A percentile compares a stretch with the other conserved stretches of the same genome.
Conservation (phyloP, 2,888 invertebrate species). For the Tethea ocularis region DNA sequence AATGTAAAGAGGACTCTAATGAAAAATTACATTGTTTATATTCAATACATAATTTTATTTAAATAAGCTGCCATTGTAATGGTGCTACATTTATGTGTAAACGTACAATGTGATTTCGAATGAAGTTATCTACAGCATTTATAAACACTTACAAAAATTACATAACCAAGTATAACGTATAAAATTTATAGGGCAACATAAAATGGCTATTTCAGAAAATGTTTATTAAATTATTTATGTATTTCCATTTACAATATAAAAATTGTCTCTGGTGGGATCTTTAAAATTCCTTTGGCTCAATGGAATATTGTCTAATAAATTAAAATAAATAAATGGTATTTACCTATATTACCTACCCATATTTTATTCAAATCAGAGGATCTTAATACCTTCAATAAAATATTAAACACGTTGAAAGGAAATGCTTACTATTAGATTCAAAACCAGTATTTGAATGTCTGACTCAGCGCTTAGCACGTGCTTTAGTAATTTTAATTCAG, state of each 20-base stretch:
- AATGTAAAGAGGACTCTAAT: not conserved
- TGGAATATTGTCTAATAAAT: too few species aligned
- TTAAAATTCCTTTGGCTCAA: too few species aligned
- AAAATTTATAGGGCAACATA: not conserved
- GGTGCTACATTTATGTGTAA: not conserved
- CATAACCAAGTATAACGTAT: not conserved
- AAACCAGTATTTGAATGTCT: conserved; percentile 11
- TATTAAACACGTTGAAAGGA: conserved; percentile 12
- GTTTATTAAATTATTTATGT: too few species aligned
- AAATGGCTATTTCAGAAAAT: not conserved
- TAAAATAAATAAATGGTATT: too few species aligned
- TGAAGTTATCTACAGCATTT: not conserved
- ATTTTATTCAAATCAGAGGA: too few species aligned
- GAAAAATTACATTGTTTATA: conserved; percentile 6
- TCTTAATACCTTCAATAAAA: too few species aligned
- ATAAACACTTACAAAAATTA: not conserved
- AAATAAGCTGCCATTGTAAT: not conserved
- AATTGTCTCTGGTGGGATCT: too few species aligned
- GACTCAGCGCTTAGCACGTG: conserved; percentile 30
- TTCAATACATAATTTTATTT: conserved; percentile 5
- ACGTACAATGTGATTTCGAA: not conserved
- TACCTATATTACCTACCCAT: too few species aligned
- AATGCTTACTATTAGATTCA: conserved; percentile 11
- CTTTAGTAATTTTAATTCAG: conserved; percentile 26
- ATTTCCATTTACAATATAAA: too few species aligned